These are phyloP conservation scores for Andrena praecox DNA, from an alignment of 2,888 invertebrate genomes.

Conservation along the genomic window DNA sequence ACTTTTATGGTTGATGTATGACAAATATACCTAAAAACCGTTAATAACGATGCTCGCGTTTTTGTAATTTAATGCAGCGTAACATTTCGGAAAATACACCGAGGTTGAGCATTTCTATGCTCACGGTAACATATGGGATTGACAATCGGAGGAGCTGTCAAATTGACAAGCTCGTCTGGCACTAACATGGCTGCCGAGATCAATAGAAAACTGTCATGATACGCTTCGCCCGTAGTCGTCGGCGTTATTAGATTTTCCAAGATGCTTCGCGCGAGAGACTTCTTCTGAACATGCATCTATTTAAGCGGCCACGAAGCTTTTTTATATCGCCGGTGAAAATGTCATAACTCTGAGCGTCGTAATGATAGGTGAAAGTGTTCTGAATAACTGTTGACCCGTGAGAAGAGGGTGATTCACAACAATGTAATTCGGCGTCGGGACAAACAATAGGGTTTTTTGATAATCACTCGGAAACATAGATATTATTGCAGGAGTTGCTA, in stretches of 20 bases:
- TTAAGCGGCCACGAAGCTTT: constrained; percentile 7
- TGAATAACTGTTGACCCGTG: constrained; percentile 61
- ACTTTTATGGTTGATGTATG: neutral
- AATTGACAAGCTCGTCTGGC: constrained; percentile 55
- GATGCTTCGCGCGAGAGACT: constrained; percentile 28
- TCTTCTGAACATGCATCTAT: constrained; percentile 31
- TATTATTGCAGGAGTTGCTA: constrained; percentile 66
- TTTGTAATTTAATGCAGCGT: neutral
- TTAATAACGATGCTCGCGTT: neutral
- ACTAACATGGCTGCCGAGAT: constrained; percentile 78
- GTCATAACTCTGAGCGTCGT: constrained; percentile 26
- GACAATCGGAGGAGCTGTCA: constrained; percentile 46
- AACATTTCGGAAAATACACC: neutral
- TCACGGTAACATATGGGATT: neutral
- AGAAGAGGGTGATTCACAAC: constrained; percentile 61
- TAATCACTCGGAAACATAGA: constrained; percentile 28
- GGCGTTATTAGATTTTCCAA: constrained; percentile 45
- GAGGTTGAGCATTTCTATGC: neutral
- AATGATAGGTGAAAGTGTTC: constrained; percentile 71
- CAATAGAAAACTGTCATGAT: constrained; percentile 77
- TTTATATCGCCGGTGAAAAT: constrained; percentile 34
- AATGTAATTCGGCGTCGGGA: constrained; percentile 57
- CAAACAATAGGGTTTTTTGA: constrained; percentile 39
- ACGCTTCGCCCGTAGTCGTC: constrained; percentile 56
- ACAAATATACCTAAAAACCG: neutral